Evolutionary conservation across 2,113 vertebrate genomes (phyloP).

Genomic region (Antennarius striatus): DNA sequence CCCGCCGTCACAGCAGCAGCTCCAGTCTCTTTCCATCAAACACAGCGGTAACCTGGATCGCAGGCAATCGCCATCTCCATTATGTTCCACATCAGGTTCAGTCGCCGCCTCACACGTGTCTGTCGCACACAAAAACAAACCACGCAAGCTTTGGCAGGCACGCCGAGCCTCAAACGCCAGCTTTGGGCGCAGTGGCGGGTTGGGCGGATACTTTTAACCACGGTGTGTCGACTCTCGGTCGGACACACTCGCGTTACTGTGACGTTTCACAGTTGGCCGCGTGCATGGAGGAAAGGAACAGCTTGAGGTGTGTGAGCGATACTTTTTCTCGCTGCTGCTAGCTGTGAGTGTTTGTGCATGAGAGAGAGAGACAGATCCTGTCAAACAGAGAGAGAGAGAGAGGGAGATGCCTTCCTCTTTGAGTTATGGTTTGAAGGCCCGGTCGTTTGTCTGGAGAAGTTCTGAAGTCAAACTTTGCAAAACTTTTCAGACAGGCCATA

Average conservation of each 20-base stretch:
- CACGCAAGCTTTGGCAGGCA: slow-evolving; percentile 2
- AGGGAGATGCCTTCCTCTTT: slow-evolving; percentile 28
- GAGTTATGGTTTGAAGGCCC: slow-evolving; percentile 53
- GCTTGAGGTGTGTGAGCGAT: slow-evolving; percentile 65
- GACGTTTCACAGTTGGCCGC: slow-evolving; percentile 62
- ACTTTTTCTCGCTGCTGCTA: slow-evolving; percentile 38
- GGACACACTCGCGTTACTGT: slow-evolving; percentile 30
- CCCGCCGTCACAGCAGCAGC: slow-evolving; percentile 28
- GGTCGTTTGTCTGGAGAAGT: slow-evolving; percentile 68
- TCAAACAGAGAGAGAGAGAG: slow-evolving; percentile 11
- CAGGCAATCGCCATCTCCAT: slow-evolving; percentile 26
- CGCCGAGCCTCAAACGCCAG: neutral
- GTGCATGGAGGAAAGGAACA: slow-evolving; percentile 58
- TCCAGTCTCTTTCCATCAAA: slow-evolving; percentile 8
- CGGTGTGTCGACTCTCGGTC: neutral
- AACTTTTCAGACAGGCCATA: slow-evolving; percentile 71
- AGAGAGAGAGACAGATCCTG: slow-evolving; percentile 13
- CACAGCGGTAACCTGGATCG: slow-evolving; percentile 18
- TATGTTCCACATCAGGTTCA: slow-evolving; percentile 12
- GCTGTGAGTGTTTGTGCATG: neutral
- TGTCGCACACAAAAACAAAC: slow-evolving; percentile 5
- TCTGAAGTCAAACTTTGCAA: slow-evolving; percentile 57
- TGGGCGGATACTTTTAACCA: slow-evolving; percentile 9
- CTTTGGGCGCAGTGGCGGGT: neutral
- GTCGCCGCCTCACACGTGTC: neutral